Percentiles rank a stretch among this genome's conserved stretches.
These are phyloP conservation scores for Clangula hyemalis DNA, from an alignment of 2,797 vertebrate genomes.

Conservation along the genomic window DNA sequence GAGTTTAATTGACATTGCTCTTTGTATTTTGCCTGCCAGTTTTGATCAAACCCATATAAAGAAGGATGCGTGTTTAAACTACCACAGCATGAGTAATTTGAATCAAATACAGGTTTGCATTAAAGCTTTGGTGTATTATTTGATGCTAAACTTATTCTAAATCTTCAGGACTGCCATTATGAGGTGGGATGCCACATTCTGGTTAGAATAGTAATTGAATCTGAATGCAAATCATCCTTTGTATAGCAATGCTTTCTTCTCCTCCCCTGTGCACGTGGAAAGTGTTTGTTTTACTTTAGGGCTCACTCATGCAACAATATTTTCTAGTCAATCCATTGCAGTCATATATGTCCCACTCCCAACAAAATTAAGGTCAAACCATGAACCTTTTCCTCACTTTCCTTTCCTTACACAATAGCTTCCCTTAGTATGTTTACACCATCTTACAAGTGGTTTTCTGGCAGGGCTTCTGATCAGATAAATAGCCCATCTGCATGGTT, in stretches of 20 bases:
- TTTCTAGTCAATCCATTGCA: background rate
- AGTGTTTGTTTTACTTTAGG: background rate
- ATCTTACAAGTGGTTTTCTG: background rate
- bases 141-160: constrained; percentile 47
- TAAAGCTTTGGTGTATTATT: constrained; percentile 49
- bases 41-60: constrained; percentile 58
- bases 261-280: background rate
- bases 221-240: constrained; percentile 35
- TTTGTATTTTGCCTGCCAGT: constrained; percentile 53
- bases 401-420: background rate
- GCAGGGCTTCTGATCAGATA: background rate
- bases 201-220: constrained; percentile 29
- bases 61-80: constrained; percentile 43
- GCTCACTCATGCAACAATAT: background rate
- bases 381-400: background rate
- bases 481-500: background rate
- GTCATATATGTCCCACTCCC: background rate
- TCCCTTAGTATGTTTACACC: background rate
- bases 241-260: background rate
- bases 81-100: constrained; percentile 50
- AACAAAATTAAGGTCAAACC: background rate
- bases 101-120: constrained; percentile 58
- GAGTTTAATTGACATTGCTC: constrained; percentile 48
- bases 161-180: constrained; percentile 48
- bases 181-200: constrained; percentile 24